These are phyloP conservation scores for Bos javanicus DNA, from an alignment of 2,113 vertebrate genomes.

Conservation along the genomic window DNA sequence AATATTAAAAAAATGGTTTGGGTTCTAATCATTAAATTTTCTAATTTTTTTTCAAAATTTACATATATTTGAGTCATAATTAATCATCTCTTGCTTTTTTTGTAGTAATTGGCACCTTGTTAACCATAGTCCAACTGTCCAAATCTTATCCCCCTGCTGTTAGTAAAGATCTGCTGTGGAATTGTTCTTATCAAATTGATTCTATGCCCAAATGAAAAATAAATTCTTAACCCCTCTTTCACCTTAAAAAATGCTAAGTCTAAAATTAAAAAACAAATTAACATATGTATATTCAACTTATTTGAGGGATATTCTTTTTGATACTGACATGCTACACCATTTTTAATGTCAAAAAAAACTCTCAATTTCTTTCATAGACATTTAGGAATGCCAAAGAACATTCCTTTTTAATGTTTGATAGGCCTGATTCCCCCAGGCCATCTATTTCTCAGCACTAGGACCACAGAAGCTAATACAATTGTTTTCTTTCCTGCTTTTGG, in stretches of 20 bases:
- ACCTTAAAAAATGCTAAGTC: not conserved
- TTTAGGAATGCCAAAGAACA: not conserved
- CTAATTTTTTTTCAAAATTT: not conserved
- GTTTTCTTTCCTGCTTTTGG: not conserved
- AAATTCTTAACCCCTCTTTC: not conserved
- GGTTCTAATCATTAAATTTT: not conserved
- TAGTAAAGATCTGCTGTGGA: not conserved
- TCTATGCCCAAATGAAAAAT: not conserved
- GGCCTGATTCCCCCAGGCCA: not conserved
- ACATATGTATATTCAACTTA: not conserved
- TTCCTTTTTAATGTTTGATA: not conserved
- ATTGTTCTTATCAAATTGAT: not conserved
- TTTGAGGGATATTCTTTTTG: not conserved
- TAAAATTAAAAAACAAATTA: not conserved
- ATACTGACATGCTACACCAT: not conserved
- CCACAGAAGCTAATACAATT: not conserved
- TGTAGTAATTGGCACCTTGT: not conserved
- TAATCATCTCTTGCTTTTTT: not conserved
- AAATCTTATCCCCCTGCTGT: not conserved
- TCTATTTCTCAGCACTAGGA: not conserved
- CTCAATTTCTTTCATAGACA: not conserved
- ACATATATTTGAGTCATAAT: not conserved
- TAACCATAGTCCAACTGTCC: not conserved
- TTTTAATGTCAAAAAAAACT: not conserved
- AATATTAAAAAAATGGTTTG: not conserved